Conservation (phyloP, 2,797 vertebrate species). For the Sebastolobus alascanus region DNA sequence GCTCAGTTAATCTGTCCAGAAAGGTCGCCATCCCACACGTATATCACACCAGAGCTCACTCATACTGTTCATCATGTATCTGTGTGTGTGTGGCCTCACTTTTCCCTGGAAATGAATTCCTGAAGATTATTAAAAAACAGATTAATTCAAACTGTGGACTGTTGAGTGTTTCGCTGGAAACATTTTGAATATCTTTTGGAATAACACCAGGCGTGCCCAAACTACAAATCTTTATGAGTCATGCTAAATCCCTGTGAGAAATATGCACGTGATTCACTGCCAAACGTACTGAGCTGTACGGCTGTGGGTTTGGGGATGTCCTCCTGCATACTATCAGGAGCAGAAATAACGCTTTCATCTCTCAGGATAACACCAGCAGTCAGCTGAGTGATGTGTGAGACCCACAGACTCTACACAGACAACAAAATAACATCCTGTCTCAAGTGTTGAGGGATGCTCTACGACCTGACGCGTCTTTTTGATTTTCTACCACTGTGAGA, state of each 20-base stretch:
- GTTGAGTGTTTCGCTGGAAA: neutral
- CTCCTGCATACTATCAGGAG: no score
- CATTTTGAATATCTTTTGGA: neutral
- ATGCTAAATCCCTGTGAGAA: neutral
- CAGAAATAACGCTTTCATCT: no score
- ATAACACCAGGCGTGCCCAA: neutral
- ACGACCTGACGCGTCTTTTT: neutral
- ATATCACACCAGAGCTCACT: neutral
- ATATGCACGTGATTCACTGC: neutral
- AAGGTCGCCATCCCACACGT: neutral
- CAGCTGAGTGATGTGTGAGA: conserved; percentile 16
- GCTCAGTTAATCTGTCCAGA: no score
- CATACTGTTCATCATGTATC: neutral
- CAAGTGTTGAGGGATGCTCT: neutral
- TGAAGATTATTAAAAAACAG: neutral
- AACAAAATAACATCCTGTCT: neutral
- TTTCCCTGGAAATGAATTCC: neutral
- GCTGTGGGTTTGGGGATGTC: neutral
- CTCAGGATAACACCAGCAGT: neutral
- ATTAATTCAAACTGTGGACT: neutral
- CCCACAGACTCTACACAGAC: neutral
- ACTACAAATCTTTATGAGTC: neutral
- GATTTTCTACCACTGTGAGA: neutral
- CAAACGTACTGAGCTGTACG: neutral
- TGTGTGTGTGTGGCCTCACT: neutral